These are phyloP conservation scores for Agriopis marginaria DNA, from an alignment of 2,888 invertebrate species.

Conservation along the genomic window DNA sequence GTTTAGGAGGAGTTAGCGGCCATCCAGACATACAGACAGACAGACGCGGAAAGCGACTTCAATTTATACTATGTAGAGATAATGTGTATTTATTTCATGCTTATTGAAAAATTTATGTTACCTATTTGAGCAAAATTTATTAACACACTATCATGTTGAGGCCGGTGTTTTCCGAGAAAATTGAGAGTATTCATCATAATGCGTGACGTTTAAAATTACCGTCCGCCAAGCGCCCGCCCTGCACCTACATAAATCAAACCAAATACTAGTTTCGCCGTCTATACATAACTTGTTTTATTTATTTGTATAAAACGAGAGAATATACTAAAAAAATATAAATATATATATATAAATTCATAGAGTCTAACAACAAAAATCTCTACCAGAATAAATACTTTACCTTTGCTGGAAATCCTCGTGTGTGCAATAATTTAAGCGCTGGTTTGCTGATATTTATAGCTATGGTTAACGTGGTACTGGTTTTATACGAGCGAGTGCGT, in stretches of 20 bases:
- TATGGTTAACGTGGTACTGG: constrained; percentile 67
- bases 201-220: constrained; percentile 84
- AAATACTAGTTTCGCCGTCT: constrained; percentile 72
- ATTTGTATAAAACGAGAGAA: constrained; percentile 45
- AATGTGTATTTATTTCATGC: neutral
- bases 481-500: constrained; percentile 66
- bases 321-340: too few relatives aligned
- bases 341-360: constrained; percentile 41
- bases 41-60: too few relatives aligned
- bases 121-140: neutral
- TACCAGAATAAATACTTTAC: constrained; percentile 57
- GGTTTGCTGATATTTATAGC: constrained; percentile 74
- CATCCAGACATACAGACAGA: too few relatives aligned
- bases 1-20: too few relatives aligned
- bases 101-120: neutral
- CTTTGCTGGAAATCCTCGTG: constrained; percentile 65
- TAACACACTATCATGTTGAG: constrained; percentile 60
- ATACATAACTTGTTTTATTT: constrained; percentile 56
- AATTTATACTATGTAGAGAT: too few relatives aligned
- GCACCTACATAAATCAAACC: constrained; percentile 77
- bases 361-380: constrained; percentile 43
- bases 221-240: constrained; percentile 68
- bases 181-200: constrained; percentile 84
- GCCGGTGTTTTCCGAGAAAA: constrained; percentile 75
- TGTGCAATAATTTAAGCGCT: constrained; percentile 70